Evolutionary conservation across 2,888 invertebrate genomes (phyloP).

Genomic region (Orthosia cruda): DNA sequence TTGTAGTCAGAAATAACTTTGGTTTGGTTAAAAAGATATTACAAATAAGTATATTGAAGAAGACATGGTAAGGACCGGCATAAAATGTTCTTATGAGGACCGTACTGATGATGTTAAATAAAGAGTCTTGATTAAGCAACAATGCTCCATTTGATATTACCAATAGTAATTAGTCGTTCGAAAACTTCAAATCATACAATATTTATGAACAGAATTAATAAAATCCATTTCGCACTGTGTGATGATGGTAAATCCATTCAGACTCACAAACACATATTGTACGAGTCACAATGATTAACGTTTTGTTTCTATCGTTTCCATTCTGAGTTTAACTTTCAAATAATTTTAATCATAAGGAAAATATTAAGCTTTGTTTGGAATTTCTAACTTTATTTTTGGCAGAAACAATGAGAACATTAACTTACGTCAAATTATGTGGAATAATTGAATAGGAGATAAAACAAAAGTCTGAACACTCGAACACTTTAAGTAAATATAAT

Average conservation of each 20-base stretch:
- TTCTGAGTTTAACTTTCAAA: conserved; percentile 16
- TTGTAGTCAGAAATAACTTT: background rate
- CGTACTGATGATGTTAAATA: background rate
- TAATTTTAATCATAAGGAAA: conserved; percentile 32
- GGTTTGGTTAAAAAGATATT: background rate
- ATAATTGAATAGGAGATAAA: background rate
- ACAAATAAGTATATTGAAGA: background rate
- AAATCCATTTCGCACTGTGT: background rate
- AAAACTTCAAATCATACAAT: background rate
- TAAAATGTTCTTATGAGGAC: background rate
- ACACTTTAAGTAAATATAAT: background rate
- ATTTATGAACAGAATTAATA: background rate
- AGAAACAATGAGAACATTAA: conserved; percentile 1
- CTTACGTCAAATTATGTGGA: no score
- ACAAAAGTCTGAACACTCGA: background rate
- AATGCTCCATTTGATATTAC: background rate
- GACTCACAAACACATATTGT: conserved; percentile 13
- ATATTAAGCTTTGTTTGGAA: background rate
- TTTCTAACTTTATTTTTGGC: background rate
- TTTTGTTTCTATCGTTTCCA: conserved; percentile 22
- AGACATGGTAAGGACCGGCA: background rate
- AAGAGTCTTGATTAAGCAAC: background rate
- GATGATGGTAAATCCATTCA: conserved; percentile 5
- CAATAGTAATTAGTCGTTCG: background rate
- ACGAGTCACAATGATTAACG: conserved; percentile 24